phyloP scores from a whole-genome alignment of 2,888 invertebrate species.

The Nomada hirtipes region DNA sequence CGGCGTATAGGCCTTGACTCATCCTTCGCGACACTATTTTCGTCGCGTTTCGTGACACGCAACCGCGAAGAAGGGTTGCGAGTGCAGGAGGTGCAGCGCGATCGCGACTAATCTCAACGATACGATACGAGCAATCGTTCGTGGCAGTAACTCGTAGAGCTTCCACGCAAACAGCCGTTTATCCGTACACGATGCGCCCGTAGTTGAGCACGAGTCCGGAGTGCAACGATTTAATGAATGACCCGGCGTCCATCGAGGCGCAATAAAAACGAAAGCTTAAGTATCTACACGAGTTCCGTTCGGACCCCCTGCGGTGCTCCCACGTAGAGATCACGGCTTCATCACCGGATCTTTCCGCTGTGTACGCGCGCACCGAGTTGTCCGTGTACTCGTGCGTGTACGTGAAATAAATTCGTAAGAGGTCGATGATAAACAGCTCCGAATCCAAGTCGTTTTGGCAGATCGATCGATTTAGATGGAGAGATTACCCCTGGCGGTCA shows the following conservation, averaged over 20 bases:
- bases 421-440: conserved; percentile 73
- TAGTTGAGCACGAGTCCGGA: background rate
- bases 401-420: conserved; percentile 72
- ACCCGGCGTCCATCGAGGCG: conserved; percentile 65
- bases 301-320: conserved; percentile 81
- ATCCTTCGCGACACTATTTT: conserved; percentile 12
- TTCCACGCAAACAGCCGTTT: conserved; percentile 7
- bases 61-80: background rate
- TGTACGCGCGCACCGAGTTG: conserved; percentile 28
- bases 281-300: conserved; percentile 76
- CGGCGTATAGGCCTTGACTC: conserved; percentile 19
- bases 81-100: too few relatives aligned
- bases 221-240: conserved; percentile 67
- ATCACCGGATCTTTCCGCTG: conserved; percentile 65
- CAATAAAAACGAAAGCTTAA: conserved; percentile 68
- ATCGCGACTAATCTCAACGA: background rate
- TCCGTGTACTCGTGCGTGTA: conserved; percentile 42
- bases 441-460: conserved; percentile 77
- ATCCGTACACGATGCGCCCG: background rate
- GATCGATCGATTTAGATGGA: conserved; percentile 82
- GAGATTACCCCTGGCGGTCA: conserved; percentile 75
- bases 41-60: background rate
- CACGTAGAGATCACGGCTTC: conserved; percentile 80
- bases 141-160: background rate
- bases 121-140: background rate